A percentile compares a stretch with the other conserved stretches of the same genome.
These are phyloP conservation scores for Yponomeuta malinellus DNA, from an alignment of 2,888 invertebrate genomes.

Conservation along the genomic window DNA sequence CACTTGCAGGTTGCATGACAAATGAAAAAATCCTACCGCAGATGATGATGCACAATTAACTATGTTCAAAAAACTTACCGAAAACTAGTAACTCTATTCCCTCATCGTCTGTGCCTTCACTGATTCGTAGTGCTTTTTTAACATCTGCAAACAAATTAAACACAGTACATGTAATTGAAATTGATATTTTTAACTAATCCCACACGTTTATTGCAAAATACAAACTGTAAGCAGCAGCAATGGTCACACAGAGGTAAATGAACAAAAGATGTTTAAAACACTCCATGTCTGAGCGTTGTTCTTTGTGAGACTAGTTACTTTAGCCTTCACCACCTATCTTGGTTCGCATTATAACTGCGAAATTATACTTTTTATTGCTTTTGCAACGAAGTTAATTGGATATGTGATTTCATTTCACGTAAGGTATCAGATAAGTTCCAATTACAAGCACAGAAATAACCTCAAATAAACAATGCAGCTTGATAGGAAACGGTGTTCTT, in stretches of 20 bases:
- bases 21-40: no score
- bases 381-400: not conserved
- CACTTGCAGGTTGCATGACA: no score
- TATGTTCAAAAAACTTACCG: not conserved
- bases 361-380: not conserved
- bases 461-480: no score
- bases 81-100: not conserved
- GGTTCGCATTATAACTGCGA: not conserved
- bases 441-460: no score
- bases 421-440: no score
- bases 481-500: no score
- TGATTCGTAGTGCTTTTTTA: not conserved
- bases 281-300: not conserved
- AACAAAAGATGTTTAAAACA: not conserved
- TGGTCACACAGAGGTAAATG: not conserved
- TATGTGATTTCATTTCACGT: no score
- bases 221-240: not conserved
- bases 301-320: not conserved
- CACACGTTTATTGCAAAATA: not conserved
- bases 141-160: not conserved
- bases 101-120: not conserved
- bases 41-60: not conserved
- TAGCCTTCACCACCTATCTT: not conserved
- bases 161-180: not conserved
- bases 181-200: not conserved